These are phyloP conservation scores for Augiades crinisus DNA, from an alignment of 2,888 invertebrate species.

Conservation along the genomic window DNA sequence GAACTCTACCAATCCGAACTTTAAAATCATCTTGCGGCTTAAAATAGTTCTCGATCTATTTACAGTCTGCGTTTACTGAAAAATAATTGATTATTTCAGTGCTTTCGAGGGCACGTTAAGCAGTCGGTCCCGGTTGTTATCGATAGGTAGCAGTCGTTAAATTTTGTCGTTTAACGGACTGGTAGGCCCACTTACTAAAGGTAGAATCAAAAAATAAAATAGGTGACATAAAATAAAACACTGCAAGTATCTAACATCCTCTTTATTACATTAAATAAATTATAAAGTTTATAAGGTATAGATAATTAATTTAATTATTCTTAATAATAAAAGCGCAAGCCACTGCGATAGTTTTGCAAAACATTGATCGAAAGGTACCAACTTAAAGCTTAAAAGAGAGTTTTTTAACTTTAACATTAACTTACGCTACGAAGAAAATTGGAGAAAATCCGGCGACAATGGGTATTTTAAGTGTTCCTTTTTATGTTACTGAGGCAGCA, in stretches of 20 bases:
- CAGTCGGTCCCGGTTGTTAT: too few species aligned
- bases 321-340: conserved; percentile 61
- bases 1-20: too few species aligned
- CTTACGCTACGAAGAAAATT: conserved; percentile 2
- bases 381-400: conserved; percentile 10
- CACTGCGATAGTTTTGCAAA: conserved; percentile 49
- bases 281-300: conserved; percentile 59
- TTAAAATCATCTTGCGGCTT: too few species aligned
- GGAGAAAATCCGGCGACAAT: not conserved
- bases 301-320: conserved; percentile 46
- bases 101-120: too few species aligned
- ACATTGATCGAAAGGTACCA: conserved; percentile 39
- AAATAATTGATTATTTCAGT: too few species aligned
- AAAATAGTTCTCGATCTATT: too few species aligned
- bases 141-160: too few species aligned
- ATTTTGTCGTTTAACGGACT: too few species aligned
- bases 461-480: not conserved
- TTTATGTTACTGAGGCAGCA: too few species aligned
- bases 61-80: too few species aligned
- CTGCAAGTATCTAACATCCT: conserved; percentile 59
- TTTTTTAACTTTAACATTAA: conserved; percentile 8
- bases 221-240: conserved; percentile 35
- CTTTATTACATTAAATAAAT: conserved; percentile 74
- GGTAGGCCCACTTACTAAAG: too few species aligned
- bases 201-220: not conserved